Conservation (phyloP, 2,888 invertebrate species). For the Cosmopolites sordidus region DNA sequence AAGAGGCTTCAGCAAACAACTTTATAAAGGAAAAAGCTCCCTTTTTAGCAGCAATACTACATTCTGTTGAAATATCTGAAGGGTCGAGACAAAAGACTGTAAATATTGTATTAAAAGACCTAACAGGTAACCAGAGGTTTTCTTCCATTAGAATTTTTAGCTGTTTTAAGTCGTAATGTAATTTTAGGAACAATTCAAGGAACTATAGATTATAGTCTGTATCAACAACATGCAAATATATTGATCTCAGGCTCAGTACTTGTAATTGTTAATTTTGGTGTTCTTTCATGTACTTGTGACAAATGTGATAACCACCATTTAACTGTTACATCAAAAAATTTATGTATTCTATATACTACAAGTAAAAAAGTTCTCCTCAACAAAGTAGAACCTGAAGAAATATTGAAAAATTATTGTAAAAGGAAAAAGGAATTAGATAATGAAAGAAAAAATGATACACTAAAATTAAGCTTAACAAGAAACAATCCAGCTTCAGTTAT, state of each 20-base stretch:
- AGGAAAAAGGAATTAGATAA: slow-evolving; percentile 9
- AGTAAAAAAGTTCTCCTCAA: slow-evolving; percentile 16
- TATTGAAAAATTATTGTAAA: slow-evolving; percentile 9
- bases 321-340: slow-evolving; percentile 39
- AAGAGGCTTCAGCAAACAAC: slow-evolving; percentile 31
- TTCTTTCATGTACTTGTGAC: slow-evolving; percentile 32
- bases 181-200: slow-evolving; percentile 40
- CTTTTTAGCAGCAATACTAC: slow-evolving; percentile 40
- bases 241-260: slow-evolving; percentile 38
- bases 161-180: no score
- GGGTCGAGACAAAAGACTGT: slow-evolving; percentile 32
- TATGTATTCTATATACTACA: slow-evolving; percentile 37
- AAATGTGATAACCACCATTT: slow-evolving; percentile 36
- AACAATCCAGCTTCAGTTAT: neutral
- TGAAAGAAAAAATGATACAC: neutral
- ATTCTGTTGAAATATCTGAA: slow-evolving; percentile 34
- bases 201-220: slow-evolving; percentile 38
- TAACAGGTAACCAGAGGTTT: no score
- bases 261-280: slow-evolving; percentile 38
- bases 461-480: slow-evolving; percentile 1
- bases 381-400: slow-evolving; percentile 11
- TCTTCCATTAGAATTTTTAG: no score
- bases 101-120: slow-evolving; percentile 38
- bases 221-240: slow-evolving; percentile 34
- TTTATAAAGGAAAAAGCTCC: slow-evolving; percentile 39